phyloP scores from a whole-genome alignment of 2,113 vertebrate genomes.

The Arothron firmamentum region DNA sequence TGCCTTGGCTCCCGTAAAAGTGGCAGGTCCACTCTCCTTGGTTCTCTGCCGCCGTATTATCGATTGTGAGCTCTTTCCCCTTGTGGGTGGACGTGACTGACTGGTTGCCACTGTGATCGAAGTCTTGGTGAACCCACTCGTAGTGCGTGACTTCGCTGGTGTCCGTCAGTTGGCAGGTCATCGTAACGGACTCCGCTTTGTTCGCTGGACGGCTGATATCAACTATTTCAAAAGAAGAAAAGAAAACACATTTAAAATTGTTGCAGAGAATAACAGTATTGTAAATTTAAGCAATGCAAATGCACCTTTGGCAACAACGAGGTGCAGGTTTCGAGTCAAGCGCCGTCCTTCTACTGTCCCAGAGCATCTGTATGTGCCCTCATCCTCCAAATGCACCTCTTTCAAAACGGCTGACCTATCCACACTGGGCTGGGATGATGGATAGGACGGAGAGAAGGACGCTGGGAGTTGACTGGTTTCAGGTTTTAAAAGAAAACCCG shows the following conservation, averaged over 20 bases:
- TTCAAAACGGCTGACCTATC: constrained; percentile 50
- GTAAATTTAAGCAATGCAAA: not conserved
- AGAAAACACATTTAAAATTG: not conserved
- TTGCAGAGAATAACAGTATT: not conserved
- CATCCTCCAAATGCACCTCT: constrained; percentile 52
- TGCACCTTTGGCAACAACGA: constrained; percentile 68
- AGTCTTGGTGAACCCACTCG: constrained; percentile 62
- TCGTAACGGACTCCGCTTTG: constrained; percentile 9
- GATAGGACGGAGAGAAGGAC: constrained; percentile 4
- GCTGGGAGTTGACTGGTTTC: not conserved
- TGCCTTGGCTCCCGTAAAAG: constrained; percentile 51
- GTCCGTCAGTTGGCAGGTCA: constrained; percentile 68
- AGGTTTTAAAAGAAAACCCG: not conserved
- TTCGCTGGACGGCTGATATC: constrained; percentile 7
- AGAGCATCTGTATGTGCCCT: constrained; percentile 67
- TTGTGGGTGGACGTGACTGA: constrained; percentile 23
- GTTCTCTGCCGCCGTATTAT: constrained; percentile 17
- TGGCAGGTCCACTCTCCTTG: constrained; percentile 59
- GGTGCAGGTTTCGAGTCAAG: constrained; percentile 53
- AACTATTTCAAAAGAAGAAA: constrained; percentile 50
- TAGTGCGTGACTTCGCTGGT: constrained; percentile 52
- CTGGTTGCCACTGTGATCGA: constrained; percentile 40
- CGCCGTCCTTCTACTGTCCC: constrained; percentile 16
- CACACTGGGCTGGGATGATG: not conserved
- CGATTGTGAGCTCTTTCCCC: constrained; percentile 41